These are phyloP conservation scores for Anoplius nigerrimus DNA, from an alignment of 2,888 invertebrate species.

Conservation along the genomic window DNA sequence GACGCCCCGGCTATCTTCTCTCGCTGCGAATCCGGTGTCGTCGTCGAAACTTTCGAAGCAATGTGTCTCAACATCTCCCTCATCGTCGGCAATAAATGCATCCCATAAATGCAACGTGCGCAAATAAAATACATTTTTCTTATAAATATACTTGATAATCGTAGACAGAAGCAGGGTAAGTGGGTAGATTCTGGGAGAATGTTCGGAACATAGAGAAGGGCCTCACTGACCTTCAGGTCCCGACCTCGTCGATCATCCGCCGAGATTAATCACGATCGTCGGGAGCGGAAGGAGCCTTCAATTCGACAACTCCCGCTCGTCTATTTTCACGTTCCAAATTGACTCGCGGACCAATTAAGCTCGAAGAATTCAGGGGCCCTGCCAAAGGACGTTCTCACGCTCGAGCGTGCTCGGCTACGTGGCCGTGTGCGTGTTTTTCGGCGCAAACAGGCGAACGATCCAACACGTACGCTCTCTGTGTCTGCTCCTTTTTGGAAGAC, in stretches of 20 bases:
- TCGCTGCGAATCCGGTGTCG: too few species aligned
- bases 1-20: conserved; percentile 2
- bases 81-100: too few species aligned
- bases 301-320: conserved; percentile 29
- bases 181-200: too few species aligned
- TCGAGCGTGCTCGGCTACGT: conserved; percentile 18
- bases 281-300: conserved; percentile 36
- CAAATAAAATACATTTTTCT: too few species aligned
- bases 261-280: conserved; percentile 32
- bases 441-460: conserved; percentile 14
- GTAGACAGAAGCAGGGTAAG: too few species aligned
- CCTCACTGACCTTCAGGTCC: neutral
- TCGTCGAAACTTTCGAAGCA: too few species aligned
- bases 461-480: conserved; percentile 29
- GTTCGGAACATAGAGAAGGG: too few species aligned
- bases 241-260: conserved; percentile 25
- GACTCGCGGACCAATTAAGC: conserved; percentile 50
- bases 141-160: too few species aligned
- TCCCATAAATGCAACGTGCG: too few species aligned
- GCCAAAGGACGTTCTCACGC: conserved; percentile 52
- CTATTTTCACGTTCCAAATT: conserved; percentile 45
- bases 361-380: conserved; percentile 38
- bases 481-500: conserved; percentile 49
- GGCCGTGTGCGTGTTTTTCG: conserved; percentile 24
- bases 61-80: too few species aligned